These are phyloP conservation scores for Acyrthosiphon pisum DNA, from an alignment of 1,140 invertebrate species.

Conservation along the genomic window DNA sequence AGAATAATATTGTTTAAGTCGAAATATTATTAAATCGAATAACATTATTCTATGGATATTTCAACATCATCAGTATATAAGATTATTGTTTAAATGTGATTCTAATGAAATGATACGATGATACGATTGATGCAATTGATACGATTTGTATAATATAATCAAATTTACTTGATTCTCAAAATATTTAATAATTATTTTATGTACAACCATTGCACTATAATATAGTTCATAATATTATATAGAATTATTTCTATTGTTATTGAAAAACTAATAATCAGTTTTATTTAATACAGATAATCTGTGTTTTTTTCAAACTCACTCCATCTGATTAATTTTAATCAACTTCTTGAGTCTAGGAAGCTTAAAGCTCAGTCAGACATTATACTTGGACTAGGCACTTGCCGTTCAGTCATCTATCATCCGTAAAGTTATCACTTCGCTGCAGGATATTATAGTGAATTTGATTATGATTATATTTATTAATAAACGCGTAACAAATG, in stretches of 20 bases:
- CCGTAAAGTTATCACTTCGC: neutral
- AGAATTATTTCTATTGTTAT: neutral
- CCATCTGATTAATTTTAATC: neutral
- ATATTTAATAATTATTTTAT: conserved; percentile 7
- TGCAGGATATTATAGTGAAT: neutral
- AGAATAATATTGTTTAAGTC: neutral
- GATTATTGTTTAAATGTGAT: conserved; percentile 43
- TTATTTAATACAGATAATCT: neutral
- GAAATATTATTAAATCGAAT: neutral
- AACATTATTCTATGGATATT: neutral
- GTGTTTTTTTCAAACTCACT: neutral
- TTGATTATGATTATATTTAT: neutral
- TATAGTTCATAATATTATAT: neutral
- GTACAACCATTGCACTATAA: neutral
- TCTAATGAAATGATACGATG: conserved; percentile 11
- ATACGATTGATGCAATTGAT: too few species aligned
- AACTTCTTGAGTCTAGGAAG: neutral
- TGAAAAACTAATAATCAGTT: neutral
- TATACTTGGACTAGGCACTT: neutral
- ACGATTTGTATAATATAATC: neutral
- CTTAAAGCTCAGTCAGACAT: neutral
- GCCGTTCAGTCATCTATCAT: neutral
- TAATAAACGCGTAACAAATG: neutral
- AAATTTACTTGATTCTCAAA: conserved; percentile 26
- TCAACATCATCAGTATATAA: neutral